These are phyloP conservation scores for Meriones unguiculatus DNA, from an alignment of 2,113 vertebrate genomes.

Conservation along the genomic window DNA sequence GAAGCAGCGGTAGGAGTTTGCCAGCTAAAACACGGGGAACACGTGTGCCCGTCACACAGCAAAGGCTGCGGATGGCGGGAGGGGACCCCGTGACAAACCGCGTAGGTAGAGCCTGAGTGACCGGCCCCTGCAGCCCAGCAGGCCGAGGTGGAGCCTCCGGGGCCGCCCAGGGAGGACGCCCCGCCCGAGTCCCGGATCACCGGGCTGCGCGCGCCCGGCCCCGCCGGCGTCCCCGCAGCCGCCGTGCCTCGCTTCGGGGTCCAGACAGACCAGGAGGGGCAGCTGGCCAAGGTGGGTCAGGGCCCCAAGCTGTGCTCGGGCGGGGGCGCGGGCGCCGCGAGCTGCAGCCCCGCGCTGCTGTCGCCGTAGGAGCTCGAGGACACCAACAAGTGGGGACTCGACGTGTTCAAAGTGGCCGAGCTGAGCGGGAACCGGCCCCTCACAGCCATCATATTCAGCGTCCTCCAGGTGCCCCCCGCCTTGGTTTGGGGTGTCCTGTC, in stretches of 20 bases:
- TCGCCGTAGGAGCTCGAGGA: conserved; percentile 92
- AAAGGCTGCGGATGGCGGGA: neutral
- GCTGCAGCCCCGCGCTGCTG: no score
- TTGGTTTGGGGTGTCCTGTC: neutral
- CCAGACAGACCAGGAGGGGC: conserved; percentile 89
- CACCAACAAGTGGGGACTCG: conserved; percentile 93
- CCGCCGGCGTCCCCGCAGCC: conserved; percentile 86
- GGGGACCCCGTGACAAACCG: neutral
- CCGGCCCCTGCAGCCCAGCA: conserved; percentile 90
- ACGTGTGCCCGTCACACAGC: no score
- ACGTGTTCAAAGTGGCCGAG: conserved; percentile 93
- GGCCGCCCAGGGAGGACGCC: neutral
- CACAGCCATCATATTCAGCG: conserved; percentile 93
- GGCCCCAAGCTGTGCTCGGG: no score
- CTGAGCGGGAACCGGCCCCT: conserved; percentile 93
- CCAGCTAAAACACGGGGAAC: neutral
- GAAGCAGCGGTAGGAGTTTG: conserved; percentile 28
- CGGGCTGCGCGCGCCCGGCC: conserved; percentile 89
- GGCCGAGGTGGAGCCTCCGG: conserved; percentile 95
- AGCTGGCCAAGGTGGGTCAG: conserved; percentile 90
- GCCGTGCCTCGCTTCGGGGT: conserved; percentile 94
- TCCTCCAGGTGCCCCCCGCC: conserved; percentile 92
- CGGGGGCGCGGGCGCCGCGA: no score
- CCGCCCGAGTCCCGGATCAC: conserved; percentile 94
- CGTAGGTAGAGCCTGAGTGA: neutral